Percentiles rank a stretch among this genome's conserved stretches.
phyloP scores from a whole-genome alignment of 2,888 invertebrate species.

The Drosophila limbata region DNA sequence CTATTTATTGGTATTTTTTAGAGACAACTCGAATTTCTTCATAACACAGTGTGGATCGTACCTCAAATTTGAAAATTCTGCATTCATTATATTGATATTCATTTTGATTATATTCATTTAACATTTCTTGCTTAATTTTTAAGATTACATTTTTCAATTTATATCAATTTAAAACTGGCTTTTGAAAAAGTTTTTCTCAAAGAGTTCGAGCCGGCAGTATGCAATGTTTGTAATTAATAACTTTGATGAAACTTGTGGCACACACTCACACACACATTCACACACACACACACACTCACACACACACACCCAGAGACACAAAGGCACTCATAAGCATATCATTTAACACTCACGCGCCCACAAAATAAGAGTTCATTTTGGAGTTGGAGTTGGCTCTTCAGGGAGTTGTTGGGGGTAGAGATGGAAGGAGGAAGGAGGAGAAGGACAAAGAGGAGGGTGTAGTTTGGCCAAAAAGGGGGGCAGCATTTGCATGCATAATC shows the following conservation, averaged over 20 bases:
- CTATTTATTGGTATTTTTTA: too few species aligned
- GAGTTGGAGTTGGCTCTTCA: slow-evolving; percentile 1
- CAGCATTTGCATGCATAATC: slow-evolving; percentile 45
- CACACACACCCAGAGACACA: background rate
- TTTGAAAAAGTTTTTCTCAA: background rate
- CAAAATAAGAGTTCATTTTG: slow-evolving; percentile 52
- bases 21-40: too few species aligned
- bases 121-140: background rate
- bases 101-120: background rate
- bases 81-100: too few species aligned
- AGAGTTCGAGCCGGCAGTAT: slow-evolving; percentile 20
- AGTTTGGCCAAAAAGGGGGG: slow-evolving; percentile 1
- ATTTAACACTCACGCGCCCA: slow-evolving; percentile 46
- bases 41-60: too few species aligned
- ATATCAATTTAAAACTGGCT: background rate
- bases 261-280: slow-evolving; percentile 26
- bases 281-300: slow-evolving; percentile 6
- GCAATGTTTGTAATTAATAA: slow-evolving; percentile 66
- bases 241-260: slow-evolving; percentile 50
- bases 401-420: background rate
- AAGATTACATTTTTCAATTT: too few species aligned
- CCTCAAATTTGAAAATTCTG: too few species aligned
- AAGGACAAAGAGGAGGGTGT: background rate
- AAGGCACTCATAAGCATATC: slow-evolving; percentile 53
- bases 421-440: background rate